Base-by-base conservation (phyloP, 2,888 invertebrate genomes). In the Hydropsyche betteni region DNA sequence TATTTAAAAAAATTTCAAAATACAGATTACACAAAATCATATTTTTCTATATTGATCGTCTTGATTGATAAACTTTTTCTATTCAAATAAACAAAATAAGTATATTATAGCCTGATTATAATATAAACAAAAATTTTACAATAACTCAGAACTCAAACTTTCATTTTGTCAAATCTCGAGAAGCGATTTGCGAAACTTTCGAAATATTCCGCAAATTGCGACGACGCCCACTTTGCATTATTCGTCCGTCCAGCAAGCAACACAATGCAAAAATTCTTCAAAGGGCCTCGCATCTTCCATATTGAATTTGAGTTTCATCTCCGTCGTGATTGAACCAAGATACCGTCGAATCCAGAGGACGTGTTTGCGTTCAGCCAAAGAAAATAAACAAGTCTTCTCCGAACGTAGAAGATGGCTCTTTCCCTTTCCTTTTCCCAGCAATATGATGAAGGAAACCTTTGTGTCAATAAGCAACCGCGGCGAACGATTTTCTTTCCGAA, bases 241-340 rank as follows among this genome's bases (percentile, higher is more conserved):
- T 64, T 64, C 16, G 16, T 61, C n/a, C 55, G 7, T 53, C 44
- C 44, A 44, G 10, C 44, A 4, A 10, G 24, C 24, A 24, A 24
- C 51, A 53, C 58, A 58, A 58, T 36, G 64, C 8, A 36, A 36
- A 64, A 33, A 34, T 64, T 64, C 36, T 34, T 36, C 36, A 64
- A 64, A 64, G 36, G 33, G 14, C n/a, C 55, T 16, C 55, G n/a
- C 5, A n/a, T 24, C 64, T 44, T 8, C 64, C 64, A 64, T 64
- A 64, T 64, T 64, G 64, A 64, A 64, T 64, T 64, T 64, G 64
- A 64, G 64, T 36, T 64, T 64, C 64, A 64, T 64, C 64, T 64
- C 64, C 64, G 64, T 36, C 34, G 12, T 36, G 64, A 34, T 64
- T 24, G 64, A 64, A 64, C 64, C 6, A 6, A 34, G 64, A 8